phyloP scores from a whole-genome alignment of 2,797 vertebrate genomes.

The Dryobates pubescens region DNA sequence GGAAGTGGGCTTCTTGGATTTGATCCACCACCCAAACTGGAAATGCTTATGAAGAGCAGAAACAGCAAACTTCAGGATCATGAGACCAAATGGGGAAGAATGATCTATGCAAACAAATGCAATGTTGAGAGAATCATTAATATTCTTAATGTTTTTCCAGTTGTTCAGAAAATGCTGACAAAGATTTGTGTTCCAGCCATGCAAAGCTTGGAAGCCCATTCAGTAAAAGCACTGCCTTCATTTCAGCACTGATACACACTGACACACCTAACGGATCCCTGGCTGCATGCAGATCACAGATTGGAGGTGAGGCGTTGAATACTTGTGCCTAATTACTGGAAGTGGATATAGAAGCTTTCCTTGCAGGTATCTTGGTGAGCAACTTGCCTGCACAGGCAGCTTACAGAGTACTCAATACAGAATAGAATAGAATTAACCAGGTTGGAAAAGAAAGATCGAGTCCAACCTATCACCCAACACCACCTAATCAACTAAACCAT shows the following conservation, averaged over 20 bases:
- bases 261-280: not conserved
- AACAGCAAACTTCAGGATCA: not conserved
- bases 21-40: not conserved
- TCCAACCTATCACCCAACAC: no score
- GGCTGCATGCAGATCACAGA: not conserved
- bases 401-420: not conserved
- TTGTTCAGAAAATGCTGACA: not conserved
- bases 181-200: not conserved
- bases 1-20: not conserved
- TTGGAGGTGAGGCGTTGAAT: not conserved
- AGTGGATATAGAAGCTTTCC: not conserved
- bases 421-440: no score
- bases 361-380: not conserved
- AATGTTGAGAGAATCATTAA: not conserved
- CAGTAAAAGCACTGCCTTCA: not conserved
- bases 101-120: not conserved
- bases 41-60: not conserved
- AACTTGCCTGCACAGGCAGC: accelerated
- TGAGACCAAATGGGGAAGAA: not conserved
- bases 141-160: not conserved
- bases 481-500: no score
- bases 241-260: not conserved
- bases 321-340: not conserved
- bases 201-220: not conserved
- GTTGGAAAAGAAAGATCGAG: no score